Conservation (phyloP, 2,888 invertebrate genomes). For the Torymus auratus region DNA sequence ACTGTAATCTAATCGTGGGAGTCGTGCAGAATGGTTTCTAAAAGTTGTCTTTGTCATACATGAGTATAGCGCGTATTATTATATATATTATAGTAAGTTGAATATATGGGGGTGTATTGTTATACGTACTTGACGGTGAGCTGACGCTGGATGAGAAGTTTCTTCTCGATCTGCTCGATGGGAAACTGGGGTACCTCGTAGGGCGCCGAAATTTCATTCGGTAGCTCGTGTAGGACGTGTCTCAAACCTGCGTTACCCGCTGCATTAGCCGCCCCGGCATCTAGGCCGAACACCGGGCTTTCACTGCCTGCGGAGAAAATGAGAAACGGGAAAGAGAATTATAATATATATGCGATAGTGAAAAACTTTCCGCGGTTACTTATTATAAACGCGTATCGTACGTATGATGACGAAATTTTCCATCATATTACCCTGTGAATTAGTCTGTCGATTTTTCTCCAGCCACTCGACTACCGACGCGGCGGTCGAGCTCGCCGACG, state of each 20-base stretch:
- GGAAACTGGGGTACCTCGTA: slow-evolving; percentile 99
- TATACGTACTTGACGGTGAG: slow-evolving; percentile 90
- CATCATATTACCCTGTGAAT: background rate
- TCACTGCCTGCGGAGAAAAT: slow-evolving; percentile 81
- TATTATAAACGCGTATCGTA: background rate
- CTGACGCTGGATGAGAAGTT: slow-evolving; percentile 91
- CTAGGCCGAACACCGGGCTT: slow-evolving; percentile 81
- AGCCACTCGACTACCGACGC: slow-evolving; percentile 68
- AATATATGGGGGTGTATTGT: too few species aligned
- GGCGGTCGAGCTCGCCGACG: slow-evolving; percentile 58
- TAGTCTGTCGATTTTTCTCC: slow-evolving; percentile 63
- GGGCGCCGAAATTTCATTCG: slow-evolving; percentile 95
- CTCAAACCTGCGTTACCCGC: slow-evolving; percentile 76
- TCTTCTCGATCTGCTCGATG: slow-evolving; percentile 97
- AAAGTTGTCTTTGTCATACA: too few species aligned
- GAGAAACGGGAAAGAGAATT: slow-evolving; percentile 54
- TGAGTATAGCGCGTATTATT: too few species aligned
- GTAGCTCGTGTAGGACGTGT: slow-evolving; percentile 79
- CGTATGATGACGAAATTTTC: background rate
- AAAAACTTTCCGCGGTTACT: too few species aligned
- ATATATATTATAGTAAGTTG: too few species aligned
- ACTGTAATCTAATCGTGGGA: too few species aligned
- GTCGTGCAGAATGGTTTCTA: too few species aligned
- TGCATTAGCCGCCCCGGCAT: slow-evolving; percentile 67
- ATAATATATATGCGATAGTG: slow-evolving; percentile 31